A percentile compares a stretch with the other conserved stretches of the same genome.
Evolutionary conservation across 53 echinoderm and acorn worm species (phyloP).

Genomic region (Henricia sp.): DNA sequence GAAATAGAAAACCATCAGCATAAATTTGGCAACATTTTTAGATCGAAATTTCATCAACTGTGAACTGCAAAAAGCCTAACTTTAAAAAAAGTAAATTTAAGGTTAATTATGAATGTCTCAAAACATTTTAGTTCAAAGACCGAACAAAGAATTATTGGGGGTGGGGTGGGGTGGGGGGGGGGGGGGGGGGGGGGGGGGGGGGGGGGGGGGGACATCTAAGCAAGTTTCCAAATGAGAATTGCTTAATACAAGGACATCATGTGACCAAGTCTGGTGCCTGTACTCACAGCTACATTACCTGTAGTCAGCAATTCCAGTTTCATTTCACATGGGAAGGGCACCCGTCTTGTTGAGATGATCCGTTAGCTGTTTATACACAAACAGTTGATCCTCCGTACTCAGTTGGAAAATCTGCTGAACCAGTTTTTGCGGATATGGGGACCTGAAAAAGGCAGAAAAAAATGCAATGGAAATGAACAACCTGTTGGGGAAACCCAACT

Average conservation of each 20-base stretch:
- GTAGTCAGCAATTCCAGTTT: not conserved
- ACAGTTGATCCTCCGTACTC: slow-evolving; percentile 74
- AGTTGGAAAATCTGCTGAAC: slow-evolving; percentile 85
- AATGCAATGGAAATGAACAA: too few relatives aligned
- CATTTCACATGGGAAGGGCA: slow-evolving; percentile 51
- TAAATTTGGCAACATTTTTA: too few relatives aligned
- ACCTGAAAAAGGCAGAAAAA: too few relatives aligned
- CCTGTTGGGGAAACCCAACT: too few relatives aligned
- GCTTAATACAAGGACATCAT: too few relatives aligned
- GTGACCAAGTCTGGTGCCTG: slow-evolving; percentile 21
- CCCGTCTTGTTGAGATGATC: slow-evolving; percentile 80
- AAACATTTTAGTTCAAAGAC: not conserved
- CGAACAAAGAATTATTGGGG: too few relatives aligned
- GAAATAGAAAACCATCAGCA: too few relatives aligned
- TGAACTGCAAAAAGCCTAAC: too few relatives aligned
- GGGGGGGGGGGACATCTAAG: not conserved
- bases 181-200: too few relatives aligned
- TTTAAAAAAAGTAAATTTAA: slow-evolving; percentile 5
- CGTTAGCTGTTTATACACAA: slow-evolving; percentile 73
- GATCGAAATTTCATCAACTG: too few relatives aligned
- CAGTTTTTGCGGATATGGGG: slow-evolving; percentile 85
- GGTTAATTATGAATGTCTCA: not conserved
- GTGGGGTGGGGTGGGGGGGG: too few relatives aligned
- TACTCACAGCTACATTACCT: not conserved
- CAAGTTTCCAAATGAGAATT: not conserved